Evolutionary conservation across 2,888 invertebrate genomes (phyloP).

Genomic region (Sturmia bella): DNA sequence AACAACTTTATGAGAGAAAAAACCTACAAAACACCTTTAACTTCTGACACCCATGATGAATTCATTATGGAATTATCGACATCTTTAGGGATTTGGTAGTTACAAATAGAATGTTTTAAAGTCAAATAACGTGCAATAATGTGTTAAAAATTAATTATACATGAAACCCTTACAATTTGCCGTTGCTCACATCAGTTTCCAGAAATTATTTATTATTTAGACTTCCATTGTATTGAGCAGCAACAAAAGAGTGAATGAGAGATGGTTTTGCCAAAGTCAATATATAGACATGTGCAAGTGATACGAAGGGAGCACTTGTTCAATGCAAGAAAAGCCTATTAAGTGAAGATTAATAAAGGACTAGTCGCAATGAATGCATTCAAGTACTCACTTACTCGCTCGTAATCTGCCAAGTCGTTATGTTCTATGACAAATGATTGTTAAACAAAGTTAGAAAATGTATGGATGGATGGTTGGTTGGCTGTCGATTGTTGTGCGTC

Average conservation of each 20-base stretch:
- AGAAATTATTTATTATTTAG: constrained; percentile 27
- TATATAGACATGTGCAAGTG: no score
- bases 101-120: constrained; percentile 40
- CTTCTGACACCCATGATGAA: not conserved
- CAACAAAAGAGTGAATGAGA: constrained; percentile 32
- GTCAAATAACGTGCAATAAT: constrained; percentile 33
- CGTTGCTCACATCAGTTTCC: not conserved
- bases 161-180: constrained; percentile 17
- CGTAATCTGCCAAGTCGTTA: constrained; percentile 55
- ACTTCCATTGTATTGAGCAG: not conserved
- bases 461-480: not conserved
- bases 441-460: constrained; percentile 47
- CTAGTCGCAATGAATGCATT: constrained; percentile 39
- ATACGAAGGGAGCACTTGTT: not conserved
- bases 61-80: constrained; percentile 5
- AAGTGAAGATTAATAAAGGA: constrained; percentile 63
- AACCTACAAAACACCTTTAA: not conserved
- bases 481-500: not conserved
- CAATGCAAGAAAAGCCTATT: constrained; percentile 58
- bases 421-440: constrained; percentile 67
- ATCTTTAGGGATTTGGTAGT: constrained; percentile 19
- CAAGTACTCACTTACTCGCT: constrained; percentile 20
- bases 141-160: constrained; percentile 45
- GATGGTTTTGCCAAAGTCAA: not conserved
- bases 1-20: no score